A percentile compares a stretch with the other conserved stretches of the same genome.
phyloP scores from a whole-genome alignment of 1,140 invertebrate species.

The Psix sp. region DNA sequence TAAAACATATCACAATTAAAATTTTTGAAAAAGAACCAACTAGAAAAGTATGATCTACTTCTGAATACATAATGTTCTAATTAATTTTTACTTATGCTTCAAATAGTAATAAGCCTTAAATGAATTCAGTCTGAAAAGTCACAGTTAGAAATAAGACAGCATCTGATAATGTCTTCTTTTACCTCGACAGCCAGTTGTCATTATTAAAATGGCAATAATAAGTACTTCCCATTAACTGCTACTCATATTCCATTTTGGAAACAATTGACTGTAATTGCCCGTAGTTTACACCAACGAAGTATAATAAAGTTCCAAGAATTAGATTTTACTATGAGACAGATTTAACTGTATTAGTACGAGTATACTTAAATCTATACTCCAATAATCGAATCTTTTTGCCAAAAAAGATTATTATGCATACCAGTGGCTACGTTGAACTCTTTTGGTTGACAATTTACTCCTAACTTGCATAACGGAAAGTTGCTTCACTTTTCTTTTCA shows the following conservation, averaged over 20 bases:
- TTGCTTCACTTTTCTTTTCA: constrained; percentile 43
- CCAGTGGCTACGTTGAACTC: constrained; percentile 16
- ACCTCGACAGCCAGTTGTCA: constrained; percentile 39
- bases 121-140: too few species aligned
- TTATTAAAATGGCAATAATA: constrained; percentile 52
- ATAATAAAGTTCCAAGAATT: constrained; percentile 46
- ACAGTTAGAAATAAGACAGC: constrained; percentile 23
- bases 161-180: constrained; percentile 38
- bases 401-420: too few species aligned
- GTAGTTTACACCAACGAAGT: constrained; percentile 50
- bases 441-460: too few species aligned
- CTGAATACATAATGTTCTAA: too few species aligned
- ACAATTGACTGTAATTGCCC: constrained; percentile 52
- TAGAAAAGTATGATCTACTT: too few species aligned
- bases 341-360: too few species aligned
- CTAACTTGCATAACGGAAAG: constrained; percentile 24
- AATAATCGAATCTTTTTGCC: background rate
- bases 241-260: constrained; percentile 54
- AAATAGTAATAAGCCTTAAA: too few species aligned
- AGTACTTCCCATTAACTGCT: constrained; percentile 43
- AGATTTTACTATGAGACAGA: constrained; percentile 39
- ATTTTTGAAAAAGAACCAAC: too few species aligned
- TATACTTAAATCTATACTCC: too few species aligned
- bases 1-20: too few species aligned
- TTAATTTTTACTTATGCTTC: too few species aligned